Evolutionary conservation across 37 sponge, comb jelly and placozoan species (phyloP).

Genomic region (Aplysina aerophoba): DNA sequence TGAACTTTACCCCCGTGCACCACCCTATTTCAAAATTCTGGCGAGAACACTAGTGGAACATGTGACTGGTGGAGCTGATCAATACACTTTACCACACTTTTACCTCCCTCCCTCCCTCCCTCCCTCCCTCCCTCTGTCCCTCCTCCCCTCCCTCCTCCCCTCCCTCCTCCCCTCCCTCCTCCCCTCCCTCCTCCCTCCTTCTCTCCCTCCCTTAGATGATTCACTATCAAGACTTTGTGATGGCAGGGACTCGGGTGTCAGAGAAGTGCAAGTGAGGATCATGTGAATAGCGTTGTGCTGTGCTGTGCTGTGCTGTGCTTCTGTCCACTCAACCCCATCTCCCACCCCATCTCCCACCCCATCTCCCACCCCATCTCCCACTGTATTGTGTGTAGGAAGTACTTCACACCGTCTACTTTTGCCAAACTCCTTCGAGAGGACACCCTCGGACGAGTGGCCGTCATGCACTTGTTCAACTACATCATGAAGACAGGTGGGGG

Average conservation of each 20-base stretch:
- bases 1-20: no score
- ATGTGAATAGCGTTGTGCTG: no score
- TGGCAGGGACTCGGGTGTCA: constrained; percentile 44
- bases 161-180: no score
- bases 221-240: constrained; percentile 70
- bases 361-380: background rate
- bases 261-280: constrained; percentile 71
- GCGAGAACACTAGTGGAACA: no score
- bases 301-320: background rate
- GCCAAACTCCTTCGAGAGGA: constrained; percentile 76
- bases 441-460: constrained; percentile 81
- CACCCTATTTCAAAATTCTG: no score
- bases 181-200: background rate
- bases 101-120: background rate
- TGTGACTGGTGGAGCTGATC: no score
- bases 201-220: constrained; percentile 64
- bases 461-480: constrained; percentile 88
- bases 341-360: background rate
- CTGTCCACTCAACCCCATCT: background rate
- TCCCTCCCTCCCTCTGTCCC: background rate
- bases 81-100: background rate
- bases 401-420: constrained; percentile 75
- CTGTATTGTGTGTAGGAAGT: constrained; percentile 47
- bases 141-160: no score
- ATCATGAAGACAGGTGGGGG: constrained; percentile 87